Base-by-base conservation (phyloP, 2,888 invertebrate species). In the Lasioglossum villosulum region DNA sequence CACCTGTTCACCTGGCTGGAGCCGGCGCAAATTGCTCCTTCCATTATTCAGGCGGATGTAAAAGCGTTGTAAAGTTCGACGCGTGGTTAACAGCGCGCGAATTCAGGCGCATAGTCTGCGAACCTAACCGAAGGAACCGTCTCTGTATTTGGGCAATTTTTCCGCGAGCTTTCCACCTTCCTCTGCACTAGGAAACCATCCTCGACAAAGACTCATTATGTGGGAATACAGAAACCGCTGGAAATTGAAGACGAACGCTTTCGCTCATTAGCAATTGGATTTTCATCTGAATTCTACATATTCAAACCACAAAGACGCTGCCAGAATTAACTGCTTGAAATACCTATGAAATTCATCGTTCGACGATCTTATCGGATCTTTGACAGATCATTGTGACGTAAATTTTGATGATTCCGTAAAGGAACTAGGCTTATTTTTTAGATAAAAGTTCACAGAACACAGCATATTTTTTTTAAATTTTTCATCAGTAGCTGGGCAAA, bases 11-110 rank as follows among this genome's bases (percentile, higher is more conserved):
- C 52, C 52, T 52, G 52, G 37, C 39, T 63, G 71, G 59, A 52
- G 37, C 34, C 72, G 59, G 72, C 83, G 84, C 83, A 88, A 89
- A 89, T 89, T 86, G 83, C 83, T 66, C 83, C 83, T 88, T 89
- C 82, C 83, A 89, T 89, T 89, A 89, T 89, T 89, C 89, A 89
- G 82, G 30, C 34, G 80, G 72, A 75, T 86, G 89, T 86, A 89
- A 89, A 87, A 89, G 89, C 84, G 34, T 70, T 82, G 85, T 87
- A 89, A 89, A 87, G 87, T 87, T 89, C 89, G 88, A 80, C 88
- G 84, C 59, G 77, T 34, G 85, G 78, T 82, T 86, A 85, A 82
- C 82, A 82, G 59, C 48, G 56, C 59, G 59, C 59, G 59, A n/a
- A 59, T 14, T 14, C 59, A 27, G 6, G 1, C 59, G 34, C 66